A percentile compares a stretch with the other conserved stretches of the same genome.
Evolutionary conservation across 1,140 invertebrate genomes (phyloP).

Genomic region (Physella acuta): DNA sequence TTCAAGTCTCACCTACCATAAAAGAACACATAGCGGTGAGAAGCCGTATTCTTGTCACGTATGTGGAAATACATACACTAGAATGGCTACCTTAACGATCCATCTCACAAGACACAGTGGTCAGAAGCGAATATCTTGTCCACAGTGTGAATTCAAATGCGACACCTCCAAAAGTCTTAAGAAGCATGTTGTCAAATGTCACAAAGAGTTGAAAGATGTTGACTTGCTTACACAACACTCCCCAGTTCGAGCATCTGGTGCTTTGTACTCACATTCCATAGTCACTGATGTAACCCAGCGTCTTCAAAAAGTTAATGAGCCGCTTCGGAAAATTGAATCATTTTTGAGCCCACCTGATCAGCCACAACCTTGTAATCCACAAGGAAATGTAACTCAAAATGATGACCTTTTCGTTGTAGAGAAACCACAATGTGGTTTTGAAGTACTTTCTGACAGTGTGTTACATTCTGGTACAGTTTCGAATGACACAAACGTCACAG

Average conservation of each 20-base stretch:
- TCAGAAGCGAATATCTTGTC: conserved; percentile 16
- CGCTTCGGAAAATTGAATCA: background rate
- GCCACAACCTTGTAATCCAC: background rate
- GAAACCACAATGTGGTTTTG: background rate
- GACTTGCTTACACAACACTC: background rate
- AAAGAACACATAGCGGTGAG: conserved; percentile 27
- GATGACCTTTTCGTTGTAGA: background rate
- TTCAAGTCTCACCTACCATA: conserved; percentile 22
- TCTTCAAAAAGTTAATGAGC: background rate
- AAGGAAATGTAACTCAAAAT: background rate
- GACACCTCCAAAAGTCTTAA: conserved; percentile 11
- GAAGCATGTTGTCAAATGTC: conserved; percentile 3
- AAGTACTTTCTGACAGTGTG: background rate
- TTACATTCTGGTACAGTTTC: too few species aligned
- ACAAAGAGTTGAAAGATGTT: background rate
- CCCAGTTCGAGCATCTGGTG: background rate
- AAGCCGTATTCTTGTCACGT: conserved; percentile 29
- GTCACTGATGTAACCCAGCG: background rate
- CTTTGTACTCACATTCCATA: background rate
- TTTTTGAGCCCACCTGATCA: background rate
- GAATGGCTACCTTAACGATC: conserved; percentile 21
- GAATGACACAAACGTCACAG: too few species aligned
- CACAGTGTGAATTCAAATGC: conserved; percentile 19
- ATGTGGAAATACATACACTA: conserved; percentile 27
- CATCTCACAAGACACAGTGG: conserved; percentile 27